A percentile compares a stretch with the other conserved stretches of the same genome.
Evolutionary conservation across 2,113 vertebrate genomes (phyloP).

Genomic region (Ptychochromis oligacanthus): DNA sequence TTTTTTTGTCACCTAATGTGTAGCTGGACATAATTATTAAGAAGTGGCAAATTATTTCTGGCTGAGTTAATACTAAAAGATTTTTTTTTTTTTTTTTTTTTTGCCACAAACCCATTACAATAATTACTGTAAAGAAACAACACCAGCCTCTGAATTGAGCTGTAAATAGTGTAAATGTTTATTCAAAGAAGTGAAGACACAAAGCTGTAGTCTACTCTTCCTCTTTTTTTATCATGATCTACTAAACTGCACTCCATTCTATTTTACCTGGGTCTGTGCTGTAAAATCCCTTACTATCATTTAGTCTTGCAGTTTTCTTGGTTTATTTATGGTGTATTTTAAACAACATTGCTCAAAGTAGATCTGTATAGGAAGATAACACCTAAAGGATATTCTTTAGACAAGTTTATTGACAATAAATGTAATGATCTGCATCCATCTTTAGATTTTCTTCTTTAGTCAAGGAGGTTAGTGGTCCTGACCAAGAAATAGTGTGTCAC

Average conservation of each 20-base stretch:
- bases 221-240: conserved; percentile 3
- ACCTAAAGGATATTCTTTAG: background rate
- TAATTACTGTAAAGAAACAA: conserved; percentile 3
- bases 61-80: background rate
- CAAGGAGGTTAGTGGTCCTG: background rate
- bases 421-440: background rate
- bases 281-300: background rate
- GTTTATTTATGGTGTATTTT: background rate
- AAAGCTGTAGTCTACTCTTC: background rate
- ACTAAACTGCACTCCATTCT: conserved; percentile 3
- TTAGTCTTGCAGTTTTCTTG: background rate
- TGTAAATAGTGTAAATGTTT: conserved; percentile 12
- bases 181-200: conserved; percentile 10
- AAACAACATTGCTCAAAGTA: background rate
- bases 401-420: background rate
- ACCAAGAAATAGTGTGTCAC: background rate
- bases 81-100: background rate
- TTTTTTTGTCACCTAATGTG: background rate
- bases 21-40: background rate
- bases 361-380: background rate
- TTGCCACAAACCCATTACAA: background rate
- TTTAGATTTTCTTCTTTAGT: background rate
- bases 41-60: background rate
- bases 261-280: background rate
- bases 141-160: background rate